phyloP scores from a whole-genome alignment of 2,888 invertebrate genomes.

The Lasius fuliginosus region DNA sequence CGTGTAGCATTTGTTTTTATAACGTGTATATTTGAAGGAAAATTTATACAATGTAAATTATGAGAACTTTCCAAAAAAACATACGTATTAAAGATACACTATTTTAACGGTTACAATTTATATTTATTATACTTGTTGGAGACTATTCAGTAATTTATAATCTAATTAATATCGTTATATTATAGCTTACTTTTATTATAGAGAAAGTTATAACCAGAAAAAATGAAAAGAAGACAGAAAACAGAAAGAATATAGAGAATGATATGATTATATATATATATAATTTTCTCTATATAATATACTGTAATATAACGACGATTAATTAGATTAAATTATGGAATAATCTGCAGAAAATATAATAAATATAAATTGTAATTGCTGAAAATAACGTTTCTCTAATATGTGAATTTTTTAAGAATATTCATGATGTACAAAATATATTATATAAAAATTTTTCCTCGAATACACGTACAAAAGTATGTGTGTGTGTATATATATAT shows the following conservation, averaged over 20 bases:
- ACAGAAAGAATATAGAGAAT: background rate
- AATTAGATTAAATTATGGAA: constrained; percentile 8
- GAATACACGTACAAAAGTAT: constrained; percentile 10
- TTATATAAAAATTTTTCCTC: constrained; percentile 23
- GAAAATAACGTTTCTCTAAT: background rate
- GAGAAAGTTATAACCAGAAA: background rate
- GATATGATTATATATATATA: background rate
- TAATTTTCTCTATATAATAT: background rate
- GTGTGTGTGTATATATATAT: too few relatives aligned
- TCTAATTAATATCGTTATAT: constrained; percentile 16
- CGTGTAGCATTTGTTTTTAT: constrained; percentile 26
- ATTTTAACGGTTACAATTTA: background rate
- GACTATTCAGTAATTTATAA: constrained; percentile 8
- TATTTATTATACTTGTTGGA: constrained; percentile 1
- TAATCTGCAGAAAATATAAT: background rate
- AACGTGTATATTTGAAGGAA: constrained; percentile 3
- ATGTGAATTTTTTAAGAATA: constrained; percentile 6
- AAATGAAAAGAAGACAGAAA: background rate
- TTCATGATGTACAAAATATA: background rate
- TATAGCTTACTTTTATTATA: background rate
- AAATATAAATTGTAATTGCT: constrained; percentile 6
- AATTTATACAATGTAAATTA: constrained; percentile 45
- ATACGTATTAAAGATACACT: background rate
- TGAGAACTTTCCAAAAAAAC: background rate
- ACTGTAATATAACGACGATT: background rate